These are phyloP conservation scores for Armadillidium nasatum DNA, from an alignment of 1,140 invertebrate genomes.

Conservation along the genomic window DNA sequence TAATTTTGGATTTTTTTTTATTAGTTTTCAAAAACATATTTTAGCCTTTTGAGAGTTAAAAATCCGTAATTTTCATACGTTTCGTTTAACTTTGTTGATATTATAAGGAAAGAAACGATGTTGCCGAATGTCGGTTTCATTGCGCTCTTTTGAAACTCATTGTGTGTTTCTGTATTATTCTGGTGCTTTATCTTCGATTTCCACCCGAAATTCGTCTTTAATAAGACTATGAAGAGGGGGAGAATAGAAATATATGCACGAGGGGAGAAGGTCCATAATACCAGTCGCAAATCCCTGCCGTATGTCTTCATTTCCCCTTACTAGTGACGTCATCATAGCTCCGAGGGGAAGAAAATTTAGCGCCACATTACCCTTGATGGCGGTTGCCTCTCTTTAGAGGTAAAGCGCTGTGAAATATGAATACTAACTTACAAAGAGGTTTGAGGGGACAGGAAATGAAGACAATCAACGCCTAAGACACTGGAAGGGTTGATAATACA, in stretches of 20 bases:
- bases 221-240: background rate
- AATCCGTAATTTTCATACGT: no score
- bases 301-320: constrained; percentile 10
- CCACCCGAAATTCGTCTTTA: constrained; percentile 7
- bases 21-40: no score
- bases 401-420: background rate
- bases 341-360: background rate
- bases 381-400: background rate
- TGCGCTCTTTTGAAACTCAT: background rate
- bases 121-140: no score
- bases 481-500: background rate
- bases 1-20: no score
- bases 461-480: background rate
- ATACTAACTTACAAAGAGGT: background rate
- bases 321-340: background rate
- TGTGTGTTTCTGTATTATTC: background rate
- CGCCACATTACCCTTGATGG: constrained; percentile 1
- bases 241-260: constrained; percentile 2
- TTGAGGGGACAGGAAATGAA: background rate
- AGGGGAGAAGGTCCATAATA: constrained; percentile 7
- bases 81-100: no score
- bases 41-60: no score
- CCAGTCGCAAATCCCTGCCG: constrained; percentile 6
- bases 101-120: no score
- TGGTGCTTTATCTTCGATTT: background rate